Conservation (phyloP, 2,888 invertebrate species). For the Chrysotoxum bicinctum region DNA sequence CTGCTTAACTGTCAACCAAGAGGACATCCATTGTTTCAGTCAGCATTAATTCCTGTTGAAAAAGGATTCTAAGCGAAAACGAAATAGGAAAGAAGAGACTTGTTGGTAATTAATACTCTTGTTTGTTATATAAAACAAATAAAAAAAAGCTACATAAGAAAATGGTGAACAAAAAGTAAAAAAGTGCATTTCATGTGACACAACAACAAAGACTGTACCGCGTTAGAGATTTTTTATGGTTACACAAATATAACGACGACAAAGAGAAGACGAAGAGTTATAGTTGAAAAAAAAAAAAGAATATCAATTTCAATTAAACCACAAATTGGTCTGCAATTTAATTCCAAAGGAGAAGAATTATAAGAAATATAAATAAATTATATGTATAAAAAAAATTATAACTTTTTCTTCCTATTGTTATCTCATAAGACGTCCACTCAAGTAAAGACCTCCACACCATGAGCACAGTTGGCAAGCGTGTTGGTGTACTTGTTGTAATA, state of each 20-base stretch:
- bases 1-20: slow-evolving; percentile 47
- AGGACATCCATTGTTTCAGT: slow-evolving; percentile 50
- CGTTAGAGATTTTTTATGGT: not conserved
- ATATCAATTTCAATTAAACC: slow-evolving; percentile 56
- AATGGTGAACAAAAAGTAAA: slow-evolving; percentile 1
- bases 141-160: not conserved
- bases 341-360: slow-evolving; percentile 7
- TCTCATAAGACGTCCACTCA: slow-evolving; percentile 26
- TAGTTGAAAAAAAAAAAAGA: not conserved
- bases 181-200: slow-evolving; percentile 6
- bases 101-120: slow-evolving; percentile 52
- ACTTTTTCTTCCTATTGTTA: slow-evolving; percentile 23
- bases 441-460: slow-evolving; percentile 3
- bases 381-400: not conserved
- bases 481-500: not conserved
- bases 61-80: slow-evolving; percentile 34
- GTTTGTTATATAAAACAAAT: not conserved
- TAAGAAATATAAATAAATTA: slow-evolving; percentile 2
- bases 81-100: slow-evolving; percentile 27
- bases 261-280: not conserved
- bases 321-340: slow-evolving; percentile 52
- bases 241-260: not conserved
- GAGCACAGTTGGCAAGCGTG: not conserved
- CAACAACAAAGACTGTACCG: slow-evolving; percentile 10
- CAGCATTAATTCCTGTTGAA: slow-evolving; percentile 20